Percentiles rank a stretch among this genome's conserved stretches.
phyloP scores from a whole-genome alignment of 2,888 invertebrate genomes.

The Drosophila anomelani region DNA sequence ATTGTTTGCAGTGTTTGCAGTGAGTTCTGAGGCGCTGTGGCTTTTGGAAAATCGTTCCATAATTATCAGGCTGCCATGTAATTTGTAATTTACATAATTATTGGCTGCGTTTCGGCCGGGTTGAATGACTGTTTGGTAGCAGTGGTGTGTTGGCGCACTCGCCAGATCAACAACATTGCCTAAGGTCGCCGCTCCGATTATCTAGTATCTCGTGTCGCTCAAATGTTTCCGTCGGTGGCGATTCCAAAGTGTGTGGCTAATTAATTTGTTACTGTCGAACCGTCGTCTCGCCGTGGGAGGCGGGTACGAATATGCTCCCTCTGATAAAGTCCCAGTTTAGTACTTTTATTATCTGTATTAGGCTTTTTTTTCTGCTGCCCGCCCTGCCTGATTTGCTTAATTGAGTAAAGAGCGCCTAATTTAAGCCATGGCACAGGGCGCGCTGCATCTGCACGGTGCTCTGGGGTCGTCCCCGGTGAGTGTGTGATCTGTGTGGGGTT shows the following conservation, averaged over 20 bases:
- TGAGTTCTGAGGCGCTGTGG: conserved; percentile 50
- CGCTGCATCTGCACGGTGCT: conserved; percentile 45
- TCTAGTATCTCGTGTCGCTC: conserved; percentile 32
- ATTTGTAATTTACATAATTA: conserved; percentile 79
- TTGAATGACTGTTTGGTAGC: conserved; percentile 32
- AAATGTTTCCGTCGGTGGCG: conserved; percentile 56
- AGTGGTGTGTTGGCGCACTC: conserved; percentile 17
- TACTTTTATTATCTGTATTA: conserved; percentile 22
- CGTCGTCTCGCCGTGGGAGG: conserved; percentile 38
- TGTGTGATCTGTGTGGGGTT: conserved; percentile 24
- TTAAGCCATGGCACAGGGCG: conserved; percentile 62
- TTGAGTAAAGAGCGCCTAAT: conserved; percentile 79
- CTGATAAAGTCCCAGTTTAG: conserved; percentile 17
- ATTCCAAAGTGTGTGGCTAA: conserved; percentile 51
- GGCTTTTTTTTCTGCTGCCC: conserved; percentile 13
- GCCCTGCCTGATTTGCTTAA: conserved; percentile 79
- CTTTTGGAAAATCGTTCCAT: conserved; percentile 79
- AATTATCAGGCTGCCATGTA: conserved; percentile 74
- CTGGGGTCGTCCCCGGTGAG: conserved; percentile 35
- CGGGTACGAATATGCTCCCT: conserved; percentile 2
- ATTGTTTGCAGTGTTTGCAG: conserved; percentile 68
- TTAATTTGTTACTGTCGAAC: conserved; percentile 50
- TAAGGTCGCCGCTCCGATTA: conserved; percentile 59
- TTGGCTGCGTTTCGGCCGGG: conserved; percentile 44
- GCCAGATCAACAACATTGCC: conserved; percentile 67